phyloP scores from a whole-genome alignment of 2,797 vertebrate genomes.

The Rhyacichthys aspro region DNA sequence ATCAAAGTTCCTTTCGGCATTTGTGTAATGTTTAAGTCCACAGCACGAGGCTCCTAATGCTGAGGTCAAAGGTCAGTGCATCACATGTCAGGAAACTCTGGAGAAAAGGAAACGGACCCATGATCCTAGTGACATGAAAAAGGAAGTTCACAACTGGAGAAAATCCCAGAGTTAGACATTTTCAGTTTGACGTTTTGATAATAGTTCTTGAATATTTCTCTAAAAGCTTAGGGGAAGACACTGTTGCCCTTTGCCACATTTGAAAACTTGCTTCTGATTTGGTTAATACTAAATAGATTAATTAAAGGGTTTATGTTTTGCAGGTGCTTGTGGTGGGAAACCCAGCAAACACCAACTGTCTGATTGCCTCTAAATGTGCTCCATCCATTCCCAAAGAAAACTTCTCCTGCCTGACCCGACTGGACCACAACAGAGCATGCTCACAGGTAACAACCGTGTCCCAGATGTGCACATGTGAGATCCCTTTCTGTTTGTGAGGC shows the following conservation, averaged over 20 bases:
- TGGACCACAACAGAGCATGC: conserved; percentile 96
- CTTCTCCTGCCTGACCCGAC: conserved; percentile 95
- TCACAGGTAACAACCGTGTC: conserved; percentile 76
- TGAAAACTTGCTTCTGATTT: too few species aligned
- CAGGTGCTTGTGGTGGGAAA: conserved; percentile 97
- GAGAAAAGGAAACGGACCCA: conserved; percentile 3
- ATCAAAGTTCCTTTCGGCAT: conserved; percentile 4
- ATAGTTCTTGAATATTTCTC: too few species aligned
- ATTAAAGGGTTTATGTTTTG: not conserved
- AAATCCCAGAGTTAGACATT: too few species aligned
- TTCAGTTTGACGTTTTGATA: too few species aligned
- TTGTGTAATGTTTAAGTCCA: not conserved
- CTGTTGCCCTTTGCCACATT: too few species aligned
- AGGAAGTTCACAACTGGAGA: conserved; percentile 45
- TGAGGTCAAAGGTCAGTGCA: conserved; percentile 23
- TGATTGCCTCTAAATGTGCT: conserved; percentile 92
- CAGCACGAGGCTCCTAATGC: not conserved
- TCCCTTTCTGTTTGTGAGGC: too few species aligned
- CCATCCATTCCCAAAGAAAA: conserved; percentile 97
- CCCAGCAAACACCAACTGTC: conserved; percentile 96
- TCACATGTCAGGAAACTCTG: not conserved
- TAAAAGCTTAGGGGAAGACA: too few species aligned
- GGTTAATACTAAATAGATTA: conserved; percentile 7
- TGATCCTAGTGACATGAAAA: not conserved
- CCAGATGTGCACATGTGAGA: not conserved